Evolutionary conservation across 2,113 vertebrate genomes (phyloP).

Genomic region (Myotis davidii): DNA sequence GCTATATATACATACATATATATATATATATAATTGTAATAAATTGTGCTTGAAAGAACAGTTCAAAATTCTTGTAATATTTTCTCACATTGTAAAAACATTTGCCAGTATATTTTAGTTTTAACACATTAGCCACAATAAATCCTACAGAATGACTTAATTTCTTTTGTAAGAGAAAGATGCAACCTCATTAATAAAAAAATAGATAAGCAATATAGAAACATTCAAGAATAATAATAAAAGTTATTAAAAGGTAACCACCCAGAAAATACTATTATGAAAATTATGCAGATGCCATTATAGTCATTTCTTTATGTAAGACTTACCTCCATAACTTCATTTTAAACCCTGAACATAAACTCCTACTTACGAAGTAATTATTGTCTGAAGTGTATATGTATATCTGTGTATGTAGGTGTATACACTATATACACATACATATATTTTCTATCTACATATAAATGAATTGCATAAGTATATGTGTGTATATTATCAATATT

Average conservation of each 20-base stretch:
- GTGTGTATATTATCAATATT: background rate
- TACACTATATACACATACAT: background rate
- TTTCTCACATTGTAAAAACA: conserved; percentile 8
- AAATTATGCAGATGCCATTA: background rate
- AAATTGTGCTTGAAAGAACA: conserved; percentile 19
- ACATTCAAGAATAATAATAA: background rate
- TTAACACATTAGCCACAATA: background rate
- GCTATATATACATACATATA: background rate
- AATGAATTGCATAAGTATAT: background rate
- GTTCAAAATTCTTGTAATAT: conserved; percentile 20
- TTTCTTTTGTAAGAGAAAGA: background rate
- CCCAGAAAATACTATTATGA: background rate
- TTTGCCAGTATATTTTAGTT: conserved; percentile 33
- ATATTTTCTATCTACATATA: background rate
- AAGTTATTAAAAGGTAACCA: background rate
- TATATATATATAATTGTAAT: background rate
- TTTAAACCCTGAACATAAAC: background rate
- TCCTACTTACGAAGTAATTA: background rate
- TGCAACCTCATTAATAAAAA: background rate
- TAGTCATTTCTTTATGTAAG: conserved; percentile 8
- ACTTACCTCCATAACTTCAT: background rate
- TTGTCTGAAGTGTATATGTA: background rate
- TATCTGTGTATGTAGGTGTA: background rate
- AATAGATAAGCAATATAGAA: background rate
- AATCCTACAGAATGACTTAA: background rate